These are phyloP conservation scores for Muntiacus muntjak DNA, from an alignment of 2,113 vertebrate genomes.

Conservation along the genomic window DNA sequence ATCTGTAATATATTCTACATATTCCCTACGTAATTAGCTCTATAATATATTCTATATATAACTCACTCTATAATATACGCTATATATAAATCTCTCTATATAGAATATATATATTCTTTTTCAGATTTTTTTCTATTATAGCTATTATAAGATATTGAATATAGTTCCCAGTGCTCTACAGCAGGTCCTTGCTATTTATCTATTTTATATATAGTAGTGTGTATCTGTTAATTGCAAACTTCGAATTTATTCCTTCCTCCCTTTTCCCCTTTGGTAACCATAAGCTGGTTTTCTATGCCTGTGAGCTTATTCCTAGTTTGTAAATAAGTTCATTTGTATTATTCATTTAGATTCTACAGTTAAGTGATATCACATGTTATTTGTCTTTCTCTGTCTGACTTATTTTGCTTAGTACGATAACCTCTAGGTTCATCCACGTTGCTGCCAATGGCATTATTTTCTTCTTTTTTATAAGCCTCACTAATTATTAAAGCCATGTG, in stretches of 20 bases:
- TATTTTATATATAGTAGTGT: neutral
- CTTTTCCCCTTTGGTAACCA: neutral
- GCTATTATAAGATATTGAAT: neutral
- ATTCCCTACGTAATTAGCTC: neutral
- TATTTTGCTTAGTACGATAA: neutral
- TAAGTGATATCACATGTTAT: too few relatives aligned
- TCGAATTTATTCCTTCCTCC: neutral
- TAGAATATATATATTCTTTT: neutral
- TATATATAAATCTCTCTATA: neutral
- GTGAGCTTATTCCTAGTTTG: neutral
- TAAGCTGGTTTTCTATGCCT: neutral
- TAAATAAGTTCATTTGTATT: neutral
- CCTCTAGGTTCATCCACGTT: neutral
- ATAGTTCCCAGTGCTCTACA: neutral
- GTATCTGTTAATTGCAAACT: neutral
- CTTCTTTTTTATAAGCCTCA: neutral
- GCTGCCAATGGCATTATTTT: neutral
- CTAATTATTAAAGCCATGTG: slow-evolving; percentile 1
- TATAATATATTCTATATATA: too few relatives aligned
- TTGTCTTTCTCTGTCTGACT: neutral
- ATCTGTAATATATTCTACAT: neutral
- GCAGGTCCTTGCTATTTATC: neutral
- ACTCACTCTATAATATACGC: too few relatives aligned
- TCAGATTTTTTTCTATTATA: neutral
- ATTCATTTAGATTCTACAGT: neutral